These are phyloP conservation scores for Eugnorisma glareosa DNA, from an alignment of 2,888 invertebrate genomes.

Conservation along the genomic window DNA sequence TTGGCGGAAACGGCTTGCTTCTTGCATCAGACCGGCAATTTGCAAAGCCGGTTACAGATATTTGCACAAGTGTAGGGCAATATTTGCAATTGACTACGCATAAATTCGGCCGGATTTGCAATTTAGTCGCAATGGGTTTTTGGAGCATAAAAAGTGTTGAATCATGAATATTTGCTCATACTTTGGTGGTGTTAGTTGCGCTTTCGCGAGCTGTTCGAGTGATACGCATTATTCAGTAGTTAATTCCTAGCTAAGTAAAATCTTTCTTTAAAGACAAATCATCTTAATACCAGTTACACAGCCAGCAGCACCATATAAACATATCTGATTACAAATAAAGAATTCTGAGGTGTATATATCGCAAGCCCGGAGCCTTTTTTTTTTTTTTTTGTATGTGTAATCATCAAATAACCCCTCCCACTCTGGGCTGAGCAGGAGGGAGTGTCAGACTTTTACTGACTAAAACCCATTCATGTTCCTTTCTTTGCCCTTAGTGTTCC, in stretches of 20 bases:
- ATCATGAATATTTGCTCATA: background rate
- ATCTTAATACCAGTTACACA: too few species aligned
- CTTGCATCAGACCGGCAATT: slow-evolving; percentile 25
- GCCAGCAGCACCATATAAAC: too few species aligned
- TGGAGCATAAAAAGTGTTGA: background rate
- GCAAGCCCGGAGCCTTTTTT: too few species aligned
- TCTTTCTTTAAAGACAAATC: too few species aligned
- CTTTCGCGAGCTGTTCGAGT: background rate
- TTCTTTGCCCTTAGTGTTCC: too few species aligned
- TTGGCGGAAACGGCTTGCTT: slow-evolving; percentile 15
- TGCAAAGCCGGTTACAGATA: slow-evolving; percentile 12
- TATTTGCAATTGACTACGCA: slow-evolving; percentile 8
- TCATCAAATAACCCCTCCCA: too few species aligned
- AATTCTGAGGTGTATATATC: background rate
- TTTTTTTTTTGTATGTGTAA: too few species aligned
- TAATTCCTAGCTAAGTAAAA: too few species aligned
- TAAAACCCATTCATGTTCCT: too few species aligned
- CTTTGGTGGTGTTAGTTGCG: background rate
- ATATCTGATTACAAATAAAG: background rate
- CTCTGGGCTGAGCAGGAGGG: too few species aligned
- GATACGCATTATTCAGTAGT: background rate
- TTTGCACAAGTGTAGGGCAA: background rate
- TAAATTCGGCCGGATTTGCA: background rate
- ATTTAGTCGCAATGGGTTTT: background rate
- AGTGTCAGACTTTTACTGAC: too few species aligned